Conservation (phyloP, 2,888 invertebrate genomes). For the Perizoma affinitatum region DNA sequence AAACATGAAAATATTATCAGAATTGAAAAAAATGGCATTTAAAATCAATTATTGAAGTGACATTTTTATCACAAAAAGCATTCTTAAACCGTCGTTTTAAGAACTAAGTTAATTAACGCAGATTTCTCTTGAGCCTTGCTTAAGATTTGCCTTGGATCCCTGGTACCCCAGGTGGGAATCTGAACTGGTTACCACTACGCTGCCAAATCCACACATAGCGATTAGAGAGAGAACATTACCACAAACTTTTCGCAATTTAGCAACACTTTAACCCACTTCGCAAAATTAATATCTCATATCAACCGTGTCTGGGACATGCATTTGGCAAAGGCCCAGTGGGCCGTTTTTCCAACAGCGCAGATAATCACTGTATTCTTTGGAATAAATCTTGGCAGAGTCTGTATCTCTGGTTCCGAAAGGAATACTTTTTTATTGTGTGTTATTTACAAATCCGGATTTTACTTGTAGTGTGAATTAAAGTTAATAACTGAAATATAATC, state of each 20-base stretch:
- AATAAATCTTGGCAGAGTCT: slow-evolving; percentile 27
- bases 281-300: slow-evolving; percentile 35
- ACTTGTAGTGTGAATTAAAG: no score
- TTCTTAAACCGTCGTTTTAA: no score
- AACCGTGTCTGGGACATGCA: slow-evolving; percentile 15
- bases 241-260: slow-evolving; percentile 22
- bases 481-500: no score
- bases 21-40: no score
- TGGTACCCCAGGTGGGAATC: not conserved
- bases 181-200: not conserved
- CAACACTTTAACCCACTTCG: slow-evolving; percentile 26
- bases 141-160: no score
- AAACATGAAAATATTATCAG: no score
- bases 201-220: not conserved
- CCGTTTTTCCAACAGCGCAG: slow-evolving; percentile 25
- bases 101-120: no score
- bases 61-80: no score
- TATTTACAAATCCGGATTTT: no score
- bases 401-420: slow-evolving; percentile 10
- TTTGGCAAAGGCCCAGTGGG: slow-evolving; percentile 28
- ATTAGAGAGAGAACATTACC: slow-evolving; percentile 2
- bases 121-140: no score
- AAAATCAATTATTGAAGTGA: no score
- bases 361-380: slow-evolving; percentile 30
- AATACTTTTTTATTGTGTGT: not conserved